phyloP scores from a whole-genome alignment of 2,113 vertebrate species.

The Indicator maculatus region DNA sequence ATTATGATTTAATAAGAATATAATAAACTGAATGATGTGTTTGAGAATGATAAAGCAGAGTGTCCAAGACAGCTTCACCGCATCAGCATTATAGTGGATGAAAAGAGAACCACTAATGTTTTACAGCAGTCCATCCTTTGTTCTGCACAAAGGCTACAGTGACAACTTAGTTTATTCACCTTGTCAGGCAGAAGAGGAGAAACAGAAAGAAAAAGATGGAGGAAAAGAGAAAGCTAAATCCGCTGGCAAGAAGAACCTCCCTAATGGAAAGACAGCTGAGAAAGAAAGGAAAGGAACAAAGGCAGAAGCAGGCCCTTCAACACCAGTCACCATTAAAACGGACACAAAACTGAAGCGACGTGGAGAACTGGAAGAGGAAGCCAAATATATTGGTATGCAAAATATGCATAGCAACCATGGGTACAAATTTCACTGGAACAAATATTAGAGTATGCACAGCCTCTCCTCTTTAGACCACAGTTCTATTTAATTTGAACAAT shows the following conservation, averaged over 20 bases:
- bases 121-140: not conserved
- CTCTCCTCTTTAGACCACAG: not conserved
- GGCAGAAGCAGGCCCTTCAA: slow-evolving; percentile 6
- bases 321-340: slow-evolving; percentile 32
- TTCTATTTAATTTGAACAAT: not conserved
- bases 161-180: not conserved
- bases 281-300: slow-evolving; percentile 80
- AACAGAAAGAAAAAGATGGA: slow-evolving; percentile 57
- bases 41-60: not conserved
- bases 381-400: slow-evolving; percentile 80
- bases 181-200: slow-evolving; percentile 71
- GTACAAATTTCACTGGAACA: not conserved
- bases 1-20: not conserved
- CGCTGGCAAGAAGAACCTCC: slow-evolving; percentile 62
- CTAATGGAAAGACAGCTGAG: slow-evolving; percentile 47
- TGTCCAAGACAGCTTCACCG: not conserved
- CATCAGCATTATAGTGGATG: not conserved
- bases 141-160: not conserved
- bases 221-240: slow-evolving; percentile 45
- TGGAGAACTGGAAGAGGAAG: slow-evolving; percentile 74
- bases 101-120: not conserved
- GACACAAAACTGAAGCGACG: slow-evolving; percentile 81
- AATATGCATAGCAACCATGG: not conserved
- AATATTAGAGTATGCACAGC: not conserved
- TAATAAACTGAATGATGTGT: not conserved